Evolutionary conservation across 2,113 vertebrate genomes (phyloP), one percentile per base, ranked within the genome.

Genomic region (Menidia beryllina): DNA sequence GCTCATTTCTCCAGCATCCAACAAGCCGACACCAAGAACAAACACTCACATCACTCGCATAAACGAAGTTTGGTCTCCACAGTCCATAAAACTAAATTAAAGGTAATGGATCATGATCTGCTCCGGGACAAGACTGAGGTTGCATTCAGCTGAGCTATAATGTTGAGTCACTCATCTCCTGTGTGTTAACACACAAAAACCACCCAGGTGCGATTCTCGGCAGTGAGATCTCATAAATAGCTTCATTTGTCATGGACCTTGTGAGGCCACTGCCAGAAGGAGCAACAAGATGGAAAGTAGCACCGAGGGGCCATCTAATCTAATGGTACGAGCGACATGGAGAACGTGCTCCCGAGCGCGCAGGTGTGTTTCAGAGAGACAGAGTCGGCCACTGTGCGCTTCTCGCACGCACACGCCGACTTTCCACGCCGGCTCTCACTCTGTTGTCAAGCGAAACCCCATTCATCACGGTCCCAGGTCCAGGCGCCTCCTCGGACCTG

Each of bases 401-500:
- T 21, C 7, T 26, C 24, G 7, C 47, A 23, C 64, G 15, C n/a
- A 36, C 21, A 55, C 7, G 54, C 51, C 54, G 24, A 55, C 23
- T n/a, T 38, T 21, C 55, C 21, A 45, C 1, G 3, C 2, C 9
- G 19, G 38, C 53, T 81, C 72, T 76, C 67, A 69, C 75, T 76
- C 36, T 51, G 64, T 23, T 80, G 70, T 79, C 45, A 86, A 75
- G 81, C 67, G 58, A 72, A 25, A 12, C 59, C 24, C 13, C 53
- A 63, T 80, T 74, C 79, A 76, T 81, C 69, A 66, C 67, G 19
- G 59, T 21, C 50, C 48, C 58, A 8, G 2, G 2, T 71, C 36
- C 48, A 56, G 71, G 82, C 50, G 41, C 59, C 71, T 58, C 79
- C 52, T 68, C 56, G 58, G 17, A 69, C 62, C 80, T 66, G 70